These are phyloP conservation scores for Drosophila bocqueti DNA, from an alignment of 1,140 invertebrate species.

Conservation along the genomic window DNA sequence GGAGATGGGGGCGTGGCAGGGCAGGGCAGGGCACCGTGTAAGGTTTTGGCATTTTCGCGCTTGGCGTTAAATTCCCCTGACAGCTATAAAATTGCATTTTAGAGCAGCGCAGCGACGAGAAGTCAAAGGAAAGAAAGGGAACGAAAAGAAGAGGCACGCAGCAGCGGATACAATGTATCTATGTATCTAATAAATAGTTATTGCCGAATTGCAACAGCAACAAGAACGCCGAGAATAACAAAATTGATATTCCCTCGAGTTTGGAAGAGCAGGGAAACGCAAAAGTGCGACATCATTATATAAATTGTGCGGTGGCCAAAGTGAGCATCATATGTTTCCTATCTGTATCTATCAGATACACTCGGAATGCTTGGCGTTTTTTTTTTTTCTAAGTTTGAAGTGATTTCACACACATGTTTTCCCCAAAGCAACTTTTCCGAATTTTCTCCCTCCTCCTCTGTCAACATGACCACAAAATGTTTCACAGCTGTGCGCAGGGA, in stretches of 20 bases:
- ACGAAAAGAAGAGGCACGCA: conserved; percentile 22
- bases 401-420: conserved; percentile 80
- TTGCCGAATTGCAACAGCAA: conserved; percentile 64
- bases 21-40: conserved; percentile 27
- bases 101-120: conserved; percentile 60
- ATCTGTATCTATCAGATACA: conserved; percentile 80
- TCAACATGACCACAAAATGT: conserved; percentile 79
- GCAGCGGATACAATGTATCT: conserved; percentile 66
- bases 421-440: conserved; percentile 38
- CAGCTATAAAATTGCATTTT: conserved; percentile 84
- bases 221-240: conserved; percentile 27
- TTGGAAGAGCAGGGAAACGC: conserved; percentile 10
- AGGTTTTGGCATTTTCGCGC: conserved; percentile 79
- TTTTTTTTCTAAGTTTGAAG: conserved; percentile 52
- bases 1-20: neutral
- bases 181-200: conserved; percentile 84
- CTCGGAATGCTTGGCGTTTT: conserved; percentile 36
- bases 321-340: conserved; percentile 79
- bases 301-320: conserved; percentile 70
- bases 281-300: conserved; percentile 84
- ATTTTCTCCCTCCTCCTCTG: conserved; percentile 19
- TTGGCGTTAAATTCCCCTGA: conserved; percentile 83
- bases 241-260: conserved; percentile 78
- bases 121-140: conserved; percentile 32
- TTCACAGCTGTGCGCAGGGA: conserved; percentile 67